phyloP scores from a whole-genome alignment of 2,888 invertebrate genomes.

The Bibio marci region DNA sequence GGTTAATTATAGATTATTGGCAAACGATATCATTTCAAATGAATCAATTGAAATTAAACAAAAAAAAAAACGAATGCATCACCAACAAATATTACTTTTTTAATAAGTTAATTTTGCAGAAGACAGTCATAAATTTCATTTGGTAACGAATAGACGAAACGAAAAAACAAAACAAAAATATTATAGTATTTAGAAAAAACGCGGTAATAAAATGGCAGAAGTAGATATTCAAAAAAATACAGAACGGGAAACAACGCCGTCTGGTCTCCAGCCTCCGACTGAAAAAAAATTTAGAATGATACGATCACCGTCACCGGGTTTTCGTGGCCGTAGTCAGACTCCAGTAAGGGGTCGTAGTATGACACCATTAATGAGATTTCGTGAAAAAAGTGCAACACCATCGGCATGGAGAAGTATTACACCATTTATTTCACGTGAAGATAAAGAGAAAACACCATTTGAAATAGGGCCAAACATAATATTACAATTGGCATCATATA shows the following conservation, averaged over 20 bases:
- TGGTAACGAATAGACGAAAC: conserved; percentile 27
- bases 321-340: conserved; percentile 28
- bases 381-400: conserved; percentile 24
- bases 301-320: conserved; percentile 27
- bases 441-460: conserved; percentile 29
- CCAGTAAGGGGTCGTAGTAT: conserved; percentile 28
- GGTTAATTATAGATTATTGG: no score
- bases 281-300: conserved; percentile 23
- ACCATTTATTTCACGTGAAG: conserved; percentile 28
- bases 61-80: no score
- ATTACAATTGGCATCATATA: conserved; percentile 24
- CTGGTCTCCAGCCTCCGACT: conserved; percentile 21
- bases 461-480: conserved; percentile 26
- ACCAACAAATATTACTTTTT: not conserved
- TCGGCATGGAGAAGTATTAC: conserved; percentile 29
- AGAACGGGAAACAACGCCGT: conserved; percentile 1
- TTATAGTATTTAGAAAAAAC: not conserved
- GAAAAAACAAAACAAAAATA: conserved; percentile 7
- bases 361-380: conserved; percentile 20
- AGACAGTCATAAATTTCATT: conserved; percentile 28
- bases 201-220: not conserved
- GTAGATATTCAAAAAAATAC: not conserved
- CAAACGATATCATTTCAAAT: no score
- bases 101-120: conserved; percentile 1
- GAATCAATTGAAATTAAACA: no score